These are phyloP conservation scores for Arctocebus calabarensis DNA, from an alignment of 2,797 vertebrate genomes.

Conservation along the genomic window DNA sequence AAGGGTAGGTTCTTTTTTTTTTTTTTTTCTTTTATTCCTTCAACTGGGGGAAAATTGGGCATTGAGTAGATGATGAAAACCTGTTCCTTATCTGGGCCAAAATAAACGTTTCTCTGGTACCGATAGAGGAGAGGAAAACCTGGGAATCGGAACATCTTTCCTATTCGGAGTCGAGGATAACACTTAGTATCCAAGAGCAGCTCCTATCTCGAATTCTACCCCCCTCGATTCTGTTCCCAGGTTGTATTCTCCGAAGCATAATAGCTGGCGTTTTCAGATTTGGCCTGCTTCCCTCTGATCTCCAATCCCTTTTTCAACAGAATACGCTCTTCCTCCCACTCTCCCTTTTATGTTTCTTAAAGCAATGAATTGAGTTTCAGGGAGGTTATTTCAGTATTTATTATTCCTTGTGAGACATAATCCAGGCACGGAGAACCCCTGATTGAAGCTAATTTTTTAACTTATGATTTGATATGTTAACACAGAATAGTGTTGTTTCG, in stretches of 20 bases:
- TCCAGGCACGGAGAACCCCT: background rate
- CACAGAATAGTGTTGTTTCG: background rate
- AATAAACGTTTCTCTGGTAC: slow-evolving; percentile 69
- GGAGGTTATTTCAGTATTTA: slow-evolving; percentile 52
- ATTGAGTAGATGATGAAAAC: slow-evolving; percentile 72
- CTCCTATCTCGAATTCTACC: background rate
- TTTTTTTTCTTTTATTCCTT: slow-evolving; percentile 54
- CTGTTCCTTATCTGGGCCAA: slow-evolving; percentile 72
- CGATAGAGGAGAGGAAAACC: slow-evolving; percentile 53
- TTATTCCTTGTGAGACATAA: slow-evolving; percentile 59
- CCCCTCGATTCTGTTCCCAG: background rate
- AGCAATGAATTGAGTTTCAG: slow-evolving; percentile 44
- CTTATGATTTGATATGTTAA: background rate
- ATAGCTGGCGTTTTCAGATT: background rate
- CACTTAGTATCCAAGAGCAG: background rate
- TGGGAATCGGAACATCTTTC: slow-evolving; percentile 56
- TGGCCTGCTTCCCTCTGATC: slow-evolving; percentile 42
- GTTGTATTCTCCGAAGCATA: slow-evolving; percentile 8
- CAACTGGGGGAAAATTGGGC: slow-evolving; percentile 56
- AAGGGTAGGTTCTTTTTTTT: slow-evolving; percentile 41
- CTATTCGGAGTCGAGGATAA: slow-evolving; percentile 46
- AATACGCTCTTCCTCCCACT: background rate
- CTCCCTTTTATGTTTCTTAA: slow-evolving; percentile 2
- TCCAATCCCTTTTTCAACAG: background rate
- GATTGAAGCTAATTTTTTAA: slow-evolving; percentile 48